Evolutionary conservation across 2,113 vertebrate genomes (phyloP), one percentile per base, ranked within the genome.

Genomic region (Anoura caudifer): DNA sequence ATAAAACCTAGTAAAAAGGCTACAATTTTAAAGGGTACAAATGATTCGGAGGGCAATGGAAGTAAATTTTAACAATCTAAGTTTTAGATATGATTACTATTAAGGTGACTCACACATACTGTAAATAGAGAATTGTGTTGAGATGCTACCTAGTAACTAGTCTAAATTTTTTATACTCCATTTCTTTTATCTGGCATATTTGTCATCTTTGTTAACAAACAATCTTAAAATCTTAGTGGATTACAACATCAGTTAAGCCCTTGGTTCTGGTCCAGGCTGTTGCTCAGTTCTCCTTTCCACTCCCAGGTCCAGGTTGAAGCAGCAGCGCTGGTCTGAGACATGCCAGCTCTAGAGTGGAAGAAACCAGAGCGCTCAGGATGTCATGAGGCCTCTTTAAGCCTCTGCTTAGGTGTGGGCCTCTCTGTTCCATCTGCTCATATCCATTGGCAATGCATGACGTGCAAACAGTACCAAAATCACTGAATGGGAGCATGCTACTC

Each of bases 11-110:
- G 12, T 80, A 56, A 81, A 94, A 94, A 81, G 20, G 33, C 0
- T 89, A 81, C 31, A 63, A 31, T 88, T 72, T 41, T 36, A 1
- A 56, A 70, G 47, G 36, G 19, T 41, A 84, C 41, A 70, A 80
- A 82, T 7, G 47, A 33, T 56, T 54, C 7, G 1, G 1, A 50
- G 26, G 16, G 43, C 0, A 22, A 76, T 1, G 36, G 7, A 95
- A 91, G 45, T 88, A 84, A 94, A 90, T 73, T 75, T 75, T 92
- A 47, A 65, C 56, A 86, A 47, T 69, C 73, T 47, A 94, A 77
- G n/a, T 77, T 9, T 0, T 81, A n/a, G 70, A 1, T 10, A 72
- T 8, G 81, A 69, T 4, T 14, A 52, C 22, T 65, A 4, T 20
- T 56, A 61, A 5, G 56, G 45, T 54, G 33, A 45, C 1, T 87